Base-by-base conservation (phyloP, 2,888 invertebrate genomes). In the Drosophila mimetica region DNA sequence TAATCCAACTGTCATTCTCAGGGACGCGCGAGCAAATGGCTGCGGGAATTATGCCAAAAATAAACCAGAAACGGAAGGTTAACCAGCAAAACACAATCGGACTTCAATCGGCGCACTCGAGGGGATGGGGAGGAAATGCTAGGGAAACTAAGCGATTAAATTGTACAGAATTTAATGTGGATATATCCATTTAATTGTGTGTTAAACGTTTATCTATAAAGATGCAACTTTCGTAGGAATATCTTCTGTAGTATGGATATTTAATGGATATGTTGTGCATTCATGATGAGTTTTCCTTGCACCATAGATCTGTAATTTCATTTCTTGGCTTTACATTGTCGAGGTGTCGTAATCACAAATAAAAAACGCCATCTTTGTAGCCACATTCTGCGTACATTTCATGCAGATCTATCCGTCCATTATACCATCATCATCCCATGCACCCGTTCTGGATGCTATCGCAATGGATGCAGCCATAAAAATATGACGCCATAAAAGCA, bases 1-100 rank as follows among this genome's bases (percentile, higher is more conserved):
- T 82, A 79, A 85, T 82, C 79, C 79, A 77, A 79, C 77, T 85
- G 85, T 77, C 86, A 77, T 55, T 60, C 70, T 72, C 79, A 85
- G 77, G 69, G 79, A 54, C 70, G 28, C 52, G 52, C 16, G 36
- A 48, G 66, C 52, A 86, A 84, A 80, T 73, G 75, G 67, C 71
- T 76, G 65, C 74, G 77, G 67, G 76, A 80, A 83, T 76, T 74
- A 74, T 86, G 79, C 86, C 82, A 82, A 79, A 80, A 71, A 71
- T 65, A 48, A 52, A 42, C 30, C 39, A 41, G 14, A 41, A 44
- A 42, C 25, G 14, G 39, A 63, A 34, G 63, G 63, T 63, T 63
- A 63, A 28, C 61, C 48, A 61, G 36, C 44, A 46, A 59, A 39
- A 60, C 55, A 55, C 39, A 58, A 55, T 16, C 30, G 13, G 16